Conservation (phyloP, 2,797 vertebrate species). For the Apogon hyalosoma region DNA sequence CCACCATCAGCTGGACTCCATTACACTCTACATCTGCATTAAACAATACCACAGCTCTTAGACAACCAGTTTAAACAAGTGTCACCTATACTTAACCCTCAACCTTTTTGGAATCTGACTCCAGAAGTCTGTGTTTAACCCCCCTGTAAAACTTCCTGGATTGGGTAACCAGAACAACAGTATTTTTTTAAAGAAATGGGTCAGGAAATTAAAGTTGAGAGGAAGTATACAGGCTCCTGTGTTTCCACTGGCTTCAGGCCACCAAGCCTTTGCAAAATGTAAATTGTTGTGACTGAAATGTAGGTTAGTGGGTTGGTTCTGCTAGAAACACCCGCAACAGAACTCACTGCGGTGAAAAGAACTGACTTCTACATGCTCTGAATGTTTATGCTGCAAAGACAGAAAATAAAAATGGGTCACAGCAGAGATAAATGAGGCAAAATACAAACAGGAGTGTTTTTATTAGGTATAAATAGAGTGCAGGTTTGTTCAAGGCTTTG, state of each 20-base stretch:
- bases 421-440: not conserved
- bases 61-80: slow-evolving; percentile 1
- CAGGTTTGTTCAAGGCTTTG: slow-evolving; percentile 14
- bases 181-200: slow-evolving; percentile 7
- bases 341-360: not conserved
- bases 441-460: not conserved
- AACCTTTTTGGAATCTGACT: not conserved
- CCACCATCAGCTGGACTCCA: slow-evolving; percentile 23
- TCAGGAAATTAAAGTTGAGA: slow-evolving; percentile 17
- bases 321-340: not conserved
- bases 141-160: not conserved
- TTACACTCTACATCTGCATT: not conserved
- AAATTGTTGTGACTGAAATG: slow-evolving; percentile 6
- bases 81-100: not conserved
- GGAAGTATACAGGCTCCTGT: not conserved
- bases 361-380: not conserved
- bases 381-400: not conserved
- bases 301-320: slow-evolving; percentile 13
- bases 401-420: slow-evolving; percentile 12
- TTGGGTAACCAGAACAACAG: not conserved
- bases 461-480: not conserved
- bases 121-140: slow-evolving; percentile 18
- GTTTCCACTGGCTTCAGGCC: not conserved
- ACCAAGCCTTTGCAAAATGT: not conserved
- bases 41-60: not conserved